Conservation (phyloP, 92 coral and sea anemone species). For the Paramuricea clavata region DNA sequence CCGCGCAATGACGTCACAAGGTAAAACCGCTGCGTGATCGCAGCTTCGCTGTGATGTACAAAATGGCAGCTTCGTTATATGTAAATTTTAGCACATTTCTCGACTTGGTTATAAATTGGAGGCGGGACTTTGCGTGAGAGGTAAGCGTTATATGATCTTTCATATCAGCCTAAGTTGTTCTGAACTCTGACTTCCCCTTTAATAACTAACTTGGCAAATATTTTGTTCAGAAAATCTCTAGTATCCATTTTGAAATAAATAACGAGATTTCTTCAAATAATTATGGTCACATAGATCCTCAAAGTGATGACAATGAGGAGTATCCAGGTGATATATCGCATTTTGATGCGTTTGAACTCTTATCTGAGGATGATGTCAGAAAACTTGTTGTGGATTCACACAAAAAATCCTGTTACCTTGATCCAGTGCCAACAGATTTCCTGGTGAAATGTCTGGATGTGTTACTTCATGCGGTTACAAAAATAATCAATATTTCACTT, state of each 20-base stretch:
- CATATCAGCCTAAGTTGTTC: no score
- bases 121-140: no score
- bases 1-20: no score
- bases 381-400: conserved; percentile 9
- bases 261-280: neutral
- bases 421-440: conserved; percentile 9
- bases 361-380: conserved; percentile 4
- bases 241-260: neutral
- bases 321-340: neutral
- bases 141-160: no score
- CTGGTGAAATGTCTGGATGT: conserved; percentile 20
- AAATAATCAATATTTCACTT: conserved; percentile 14
- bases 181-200: no score
- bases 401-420: conserved; percentile 18
- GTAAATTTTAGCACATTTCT: no score
- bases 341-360: conserved; percentile 5
- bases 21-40: no score
- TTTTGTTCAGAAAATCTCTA: neutral
- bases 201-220: neutral
- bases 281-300: neutral
- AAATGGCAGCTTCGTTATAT: no score
- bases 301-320: neutral
- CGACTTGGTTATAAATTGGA: no score
- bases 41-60: no score
- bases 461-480: neutral